Evolutionary conservation across 2,797 vertebrate species (phyloP).

Genomic region (Gambusia yucatana): DNA sequence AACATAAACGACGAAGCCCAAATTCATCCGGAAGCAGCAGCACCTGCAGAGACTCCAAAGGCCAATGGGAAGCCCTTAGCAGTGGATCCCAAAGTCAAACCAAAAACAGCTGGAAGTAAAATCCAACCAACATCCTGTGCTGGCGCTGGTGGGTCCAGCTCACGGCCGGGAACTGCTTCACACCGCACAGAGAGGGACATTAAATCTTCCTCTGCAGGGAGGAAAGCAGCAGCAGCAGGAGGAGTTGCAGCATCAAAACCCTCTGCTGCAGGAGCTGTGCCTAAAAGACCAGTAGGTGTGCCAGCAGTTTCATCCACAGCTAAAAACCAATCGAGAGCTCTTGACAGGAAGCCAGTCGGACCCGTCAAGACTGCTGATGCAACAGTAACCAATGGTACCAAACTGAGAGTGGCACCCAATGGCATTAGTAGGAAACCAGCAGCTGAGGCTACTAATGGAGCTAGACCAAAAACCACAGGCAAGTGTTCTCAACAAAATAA

Average conservation of each 20-base stretch:
- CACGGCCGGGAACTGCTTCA: constrained; percentile 48
- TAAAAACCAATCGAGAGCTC: constrained; percentile 59
- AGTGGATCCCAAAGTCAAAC: constrained; percentile 61
- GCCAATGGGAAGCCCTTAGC: constrained; percentile 47
- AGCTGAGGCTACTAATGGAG: constrained; percentile 43
- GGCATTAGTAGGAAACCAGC: constrained; percentile 47
- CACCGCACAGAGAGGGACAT: constrained; percentile 55
- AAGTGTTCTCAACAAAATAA: constrained; percentile 1
- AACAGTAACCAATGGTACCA: constrained; percentile 55
- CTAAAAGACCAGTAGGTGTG: constrained; percentile 56
- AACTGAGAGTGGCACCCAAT: constrained; percentile 26
- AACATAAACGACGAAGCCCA: constrained; percentile 31
- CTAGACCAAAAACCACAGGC: constrained; percentile 75
- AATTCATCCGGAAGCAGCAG: constrained; percentile 35
- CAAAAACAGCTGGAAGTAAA: constrained; percentile 53
- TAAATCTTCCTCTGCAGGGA: constrained; percentile 44
- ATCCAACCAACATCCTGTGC: constrained; percentile 17
- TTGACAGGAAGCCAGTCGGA: constrained; percentile 68
- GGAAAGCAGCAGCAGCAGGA: constrained; percentile 36
- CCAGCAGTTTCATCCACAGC: constrained; percentile 31
- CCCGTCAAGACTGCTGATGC: constrained; percentile 48
- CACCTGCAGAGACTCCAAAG: constrained; percentile 37
- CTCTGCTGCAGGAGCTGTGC: constrained; percentile 29
- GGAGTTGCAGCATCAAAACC: constrained; percentile 14
- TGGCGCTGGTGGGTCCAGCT: constrained; percentile 31